Percentiles rank a stretch among this genome's conserved stretches.
These are phyloP conservation scores for Drosophila pegasa DNA, from an alignment of 2,888 invertebrate genomes.

Conservation along the genomic window DNA sequence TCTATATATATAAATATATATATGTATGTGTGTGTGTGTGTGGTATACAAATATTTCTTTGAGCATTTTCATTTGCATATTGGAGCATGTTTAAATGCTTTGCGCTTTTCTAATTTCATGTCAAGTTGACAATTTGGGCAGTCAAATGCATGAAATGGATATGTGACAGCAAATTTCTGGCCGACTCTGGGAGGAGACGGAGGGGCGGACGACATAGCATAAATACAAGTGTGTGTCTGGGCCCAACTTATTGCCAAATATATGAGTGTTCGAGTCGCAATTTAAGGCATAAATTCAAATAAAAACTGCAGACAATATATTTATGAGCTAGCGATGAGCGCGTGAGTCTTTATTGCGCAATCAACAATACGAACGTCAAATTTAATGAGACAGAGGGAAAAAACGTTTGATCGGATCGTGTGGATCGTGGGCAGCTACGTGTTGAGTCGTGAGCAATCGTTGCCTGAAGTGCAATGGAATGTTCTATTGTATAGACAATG, in stretches of 20 bases:
- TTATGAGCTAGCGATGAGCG: constrained; percentile 23
- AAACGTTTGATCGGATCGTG: not conserved
- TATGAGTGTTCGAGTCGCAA: constrained; percentile 7
- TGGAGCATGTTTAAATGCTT: constrained; percentile 71
- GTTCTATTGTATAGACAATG: not conserved
- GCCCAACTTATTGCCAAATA: constrained; percentile 29
- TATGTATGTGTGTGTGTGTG: constrained; percentile 2
- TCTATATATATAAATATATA: constrained; percentile 4
- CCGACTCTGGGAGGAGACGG: not conserved
- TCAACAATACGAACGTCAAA: not conserved
- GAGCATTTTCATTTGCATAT: constrained; percentile 64
- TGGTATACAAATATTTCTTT: constrained; percentile 56
- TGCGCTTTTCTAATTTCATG: constrained; percentile 76
- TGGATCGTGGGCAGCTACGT: not conserved
- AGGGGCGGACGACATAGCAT: constrained; percentile 19
- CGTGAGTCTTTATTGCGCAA: not conserved
- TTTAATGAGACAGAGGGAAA: not conserved
- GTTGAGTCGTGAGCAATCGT: not conserved
- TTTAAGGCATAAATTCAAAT: constrained; percentile 30
- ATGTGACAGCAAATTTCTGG: constrained; percentile 58
- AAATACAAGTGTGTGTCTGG: constrained; percentile 33
- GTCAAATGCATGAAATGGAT: constrained; percentile 73
- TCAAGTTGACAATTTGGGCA: constrained; percentile 77
- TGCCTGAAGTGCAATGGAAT: not conserved
- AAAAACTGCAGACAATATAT: constrained; percentile 33